phyloP scores from a whole-genome alignment of 1,140 invertebrate genomes.

The Leucophenga varia region DNA sequence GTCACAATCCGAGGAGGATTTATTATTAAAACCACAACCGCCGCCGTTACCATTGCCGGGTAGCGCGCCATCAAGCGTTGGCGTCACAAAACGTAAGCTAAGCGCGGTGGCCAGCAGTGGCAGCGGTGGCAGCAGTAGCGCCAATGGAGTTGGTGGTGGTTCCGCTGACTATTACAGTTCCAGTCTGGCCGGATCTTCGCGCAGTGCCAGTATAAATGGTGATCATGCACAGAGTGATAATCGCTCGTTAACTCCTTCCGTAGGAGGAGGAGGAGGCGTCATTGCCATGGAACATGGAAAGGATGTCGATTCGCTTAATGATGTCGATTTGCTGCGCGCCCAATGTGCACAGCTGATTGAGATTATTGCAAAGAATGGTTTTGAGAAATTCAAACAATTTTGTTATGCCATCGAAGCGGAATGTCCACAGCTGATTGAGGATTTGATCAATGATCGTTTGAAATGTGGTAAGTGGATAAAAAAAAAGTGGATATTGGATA shows the following conservation, averaged over 20 bases:
- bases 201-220: constrained; percentile 46
- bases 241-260: constrained; percentile 44
- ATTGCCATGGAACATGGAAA: neutral
- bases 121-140: constrained; percentile 35
- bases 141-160: constrained; percentile 22
- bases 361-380: constrained; percentile 59
- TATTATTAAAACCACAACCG: constrained; percentile 34
- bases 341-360: constrained; percentile 58
- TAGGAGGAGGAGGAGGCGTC: constrained; percentile 17
- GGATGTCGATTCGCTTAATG: constrained; percentile 23
- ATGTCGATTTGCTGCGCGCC: constrained; percentile 42
- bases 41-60: constrained; percentile 21
- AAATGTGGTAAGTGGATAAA: constrained; percentile 55
- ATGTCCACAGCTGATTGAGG: constrained; percentile 60
- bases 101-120: constrained; percentile 44
- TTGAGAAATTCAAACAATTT: constrained; percentile 61
- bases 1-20: constrained; percentile 48
- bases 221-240: constrained; percentile 44
- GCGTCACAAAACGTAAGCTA: constrained; percentile 40
- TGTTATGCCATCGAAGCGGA: constrained; percentile 61
- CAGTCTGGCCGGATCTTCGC: constrained; percentile 35
- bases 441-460: constrained; percentile 57
- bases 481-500: no score
- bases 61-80: constrained; percentile 37
- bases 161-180: constrained; percentile 26